A percentile compares a stretch with the other conserved stretches of the same genome.
Evolutionary conservation across 2,113 vertebrate species (phyloP).

Genomic region (Cyphomyrus discorhynchus): DNA sequence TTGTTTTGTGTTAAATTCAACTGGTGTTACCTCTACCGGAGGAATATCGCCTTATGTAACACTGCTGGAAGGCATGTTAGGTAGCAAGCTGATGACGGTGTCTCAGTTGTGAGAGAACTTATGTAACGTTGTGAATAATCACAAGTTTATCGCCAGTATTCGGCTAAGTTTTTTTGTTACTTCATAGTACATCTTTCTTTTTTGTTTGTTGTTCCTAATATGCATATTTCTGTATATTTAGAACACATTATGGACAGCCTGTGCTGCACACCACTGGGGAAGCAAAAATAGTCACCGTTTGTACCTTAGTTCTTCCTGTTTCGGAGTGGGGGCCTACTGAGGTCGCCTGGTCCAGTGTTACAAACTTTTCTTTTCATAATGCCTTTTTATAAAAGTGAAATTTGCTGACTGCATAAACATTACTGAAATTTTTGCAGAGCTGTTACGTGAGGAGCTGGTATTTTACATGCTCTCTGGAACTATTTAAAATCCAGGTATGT

Average conservation of each 20-base stretch:
- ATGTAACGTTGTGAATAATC: slow-evolving; percentile 2
- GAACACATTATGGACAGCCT: neutral
- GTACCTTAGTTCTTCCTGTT: neutral
- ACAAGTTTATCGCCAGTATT: neutral
- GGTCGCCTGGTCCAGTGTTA: neutral
- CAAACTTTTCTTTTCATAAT: neutral
- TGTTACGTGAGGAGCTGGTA: neutral
- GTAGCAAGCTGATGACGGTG: neutral
- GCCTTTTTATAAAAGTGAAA: neutral
- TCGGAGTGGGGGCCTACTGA: neutral
- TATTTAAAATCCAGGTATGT: neutral
- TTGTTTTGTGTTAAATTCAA: neutral
- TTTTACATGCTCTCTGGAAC: neutral
- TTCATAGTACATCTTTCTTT: neutral
- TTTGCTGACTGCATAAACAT: neutral
- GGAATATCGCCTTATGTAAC: neutral
- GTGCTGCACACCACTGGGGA: neutral
- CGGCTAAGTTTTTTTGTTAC: neutral
- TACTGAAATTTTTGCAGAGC: neutral
- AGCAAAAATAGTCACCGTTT: neutral
- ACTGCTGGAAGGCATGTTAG: neutral
- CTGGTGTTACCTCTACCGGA: neutral
- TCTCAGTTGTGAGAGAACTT: neutral
- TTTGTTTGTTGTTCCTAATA: neutral
- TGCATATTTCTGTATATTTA: neutral